A percentile compares a stretch with the other conserved stretches of the same genome.
Evolutionary conservation across 2,113 vertebrate species (phyloP).

Genomic region (Nannobrachium achirus): DNA sequence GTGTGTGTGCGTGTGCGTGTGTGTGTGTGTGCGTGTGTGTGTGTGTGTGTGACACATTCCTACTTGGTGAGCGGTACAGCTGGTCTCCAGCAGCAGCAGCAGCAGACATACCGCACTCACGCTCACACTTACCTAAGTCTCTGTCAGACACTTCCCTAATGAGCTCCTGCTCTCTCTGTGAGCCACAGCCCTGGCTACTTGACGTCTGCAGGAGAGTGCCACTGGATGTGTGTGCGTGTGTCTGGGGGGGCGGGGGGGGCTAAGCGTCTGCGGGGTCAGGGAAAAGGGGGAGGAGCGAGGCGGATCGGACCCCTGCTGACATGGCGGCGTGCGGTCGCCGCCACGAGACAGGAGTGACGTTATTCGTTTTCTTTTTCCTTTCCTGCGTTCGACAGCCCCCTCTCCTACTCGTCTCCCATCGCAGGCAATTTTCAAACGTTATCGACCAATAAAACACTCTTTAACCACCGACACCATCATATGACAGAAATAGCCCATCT

Average conservation of each 20-base stretch:
- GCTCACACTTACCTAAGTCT: slow-evolving; percentile 69
- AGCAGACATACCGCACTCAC: background rate
- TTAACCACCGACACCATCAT: too few species aligned
- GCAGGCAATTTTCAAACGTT: too few species aligned
- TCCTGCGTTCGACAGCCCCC: too few species aligned
- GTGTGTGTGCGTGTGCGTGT: background rate
- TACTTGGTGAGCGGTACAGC: slow-evolving; percentile 26
- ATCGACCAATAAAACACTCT: too few species aligned
- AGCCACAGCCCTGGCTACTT: slow-evolving; percentile 27
- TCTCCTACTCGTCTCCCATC: too few species aligned
- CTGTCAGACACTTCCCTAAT: slow-evolving; percentile 52
- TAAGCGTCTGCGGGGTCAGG: slow-evolving; percentile 2
- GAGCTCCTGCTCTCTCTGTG: slow-evolving; percentile 39
- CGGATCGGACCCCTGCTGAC: slow-evolving; percentile 16
- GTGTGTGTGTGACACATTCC: background rate
- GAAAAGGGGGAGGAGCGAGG: slow-evolving; percentile 2
- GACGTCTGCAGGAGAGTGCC: slow-evolving; percentile 47
- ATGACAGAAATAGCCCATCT: too few species aligned
- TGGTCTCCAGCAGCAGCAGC: slow-evolving; percentile 42
- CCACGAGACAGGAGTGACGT: too few species aligned
- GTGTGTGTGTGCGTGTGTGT: background rate
- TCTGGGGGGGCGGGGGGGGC: slow-evolving; percentile 11
- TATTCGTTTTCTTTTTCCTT: too few species aligned
- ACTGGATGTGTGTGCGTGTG: background rate
- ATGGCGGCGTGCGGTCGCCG: slow-evolving; percentile 8